Conservation (phyloP, 2,888 invertebrate genomes). For the Chloroclysta siterata region DNA sequence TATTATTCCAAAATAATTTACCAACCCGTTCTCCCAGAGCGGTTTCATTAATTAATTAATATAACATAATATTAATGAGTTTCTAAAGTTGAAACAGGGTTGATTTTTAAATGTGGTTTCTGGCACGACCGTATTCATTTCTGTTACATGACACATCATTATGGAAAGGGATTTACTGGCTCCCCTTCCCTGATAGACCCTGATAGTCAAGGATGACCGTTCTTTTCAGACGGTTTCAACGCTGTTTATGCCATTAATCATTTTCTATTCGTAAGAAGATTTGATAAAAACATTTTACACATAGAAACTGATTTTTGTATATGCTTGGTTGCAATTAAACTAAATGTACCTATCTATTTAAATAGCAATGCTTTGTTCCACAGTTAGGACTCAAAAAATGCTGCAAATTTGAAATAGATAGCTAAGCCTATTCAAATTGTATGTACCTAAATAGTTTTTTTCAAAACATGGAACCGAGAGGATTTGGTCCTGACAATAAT, state of each 20-base stretch:
- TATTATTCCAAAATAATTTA: slow-evolving; percentile 32
- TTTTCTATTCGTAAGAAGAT: neutral
- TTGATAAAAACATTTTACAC: neutral
- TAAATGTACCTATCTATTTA: no score
- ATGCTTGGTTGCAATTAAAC: no score
- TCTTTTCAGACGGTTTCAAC: slow-evolving; percentile 16
- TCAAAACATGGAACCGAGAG: neutral
- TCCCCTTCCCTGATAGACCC: slow-evolving; percentile 19
- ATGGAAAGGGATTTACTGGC: slow-evolving; percentile 16
- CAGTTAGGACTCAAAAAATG: no score
- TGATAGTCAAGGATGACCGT: slow-evolving; percentile 14
- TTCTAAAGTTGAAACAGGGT: slow-evolving; percentile 24
- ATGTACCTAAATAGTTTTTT: no score
- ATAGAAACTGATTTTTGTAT: neutral
- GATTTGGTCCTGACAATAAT: slow-evolving; percentile 7
- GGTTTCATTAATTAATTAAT: slow-evolving; percentile 29
- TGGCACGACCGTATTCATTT: slow-evolving; percentile 18
- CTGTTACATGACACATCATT: slow-evolving; percentile 21
- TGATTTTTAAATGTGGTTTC: slow-evolving; percentile 22
- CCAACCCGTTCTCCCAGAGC: slow-evolving; percentile 19
- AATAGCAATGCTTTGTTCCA: no score
- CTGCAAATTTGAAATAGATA: no score
- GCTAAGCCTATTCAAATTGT: no score
- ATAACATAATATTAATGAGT: slow-evolving; percentile 24
- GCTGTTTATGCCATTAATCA: slow-evolving; percentile 1